A percentile compares a stretch with the other conserved stretches of the same genome.
Conservation (phyloP, 2,113 vertebrate genomes). For the Lepus americanus region DNA sequence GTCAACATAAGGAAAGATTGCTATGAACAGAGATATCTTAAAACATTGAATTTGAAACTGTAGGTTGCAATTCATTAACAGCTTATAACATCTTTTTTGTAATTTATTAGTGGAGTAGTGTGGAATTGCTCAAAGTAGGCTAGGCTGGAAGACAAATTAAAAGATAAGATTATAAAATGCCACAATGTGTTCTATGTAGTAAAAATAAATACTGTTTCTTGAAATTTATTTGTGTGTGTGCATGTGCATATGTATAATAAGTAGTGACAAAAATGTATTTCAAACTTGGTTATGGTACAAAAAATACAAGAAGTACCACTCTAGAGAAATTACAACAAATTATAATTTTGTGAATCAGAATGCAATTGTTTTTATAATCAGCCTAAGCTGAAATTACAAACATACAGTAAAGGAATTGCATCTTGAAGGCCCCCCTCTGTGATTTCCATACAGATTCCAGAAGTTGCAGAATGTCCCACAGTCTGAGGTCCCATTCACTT, state of each 20-base stretch:
- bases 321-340: slow-evolving; percentile 32
- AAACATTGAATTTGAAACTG: slow-evolving; percentile 6
- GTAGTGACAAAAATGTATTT: neutral
- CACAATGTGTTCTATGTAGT: neutral
- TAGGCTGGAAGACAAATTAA: neutral
- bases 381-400: slow-evolving; percentile 40
- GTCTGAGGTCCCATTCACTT: neutral
- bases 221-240: neutral
- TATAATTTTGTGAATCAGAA: slow-evolving; percentile 21
- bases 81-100: neutral
- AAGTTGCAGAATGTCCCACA: neutral
- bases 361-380: slow-evolving; percentile 36
- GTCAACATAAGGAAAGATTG: neutral
- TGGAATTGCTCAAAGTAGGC: neutral
- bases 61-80: neutral
- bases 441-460: neutral
- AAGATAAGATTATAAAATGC: neutral
- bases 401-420: neutral
- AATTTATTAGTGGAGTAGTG: slow-evolving; percentile 13
- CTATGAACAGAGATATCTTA: slow-evolving; percentile 9
- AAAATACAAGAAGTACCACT: slow-evolving; percentile 11
- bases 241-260: neutral
- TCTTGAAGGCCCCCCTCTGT: neutral
- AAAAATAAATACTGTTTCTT: slow-evolving; percentile 41
- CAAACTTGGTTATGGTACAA: neutral